Percentiles rank a stretch among this genome's conserved stretches.
Evolutionary conservation across 2,113 vertebrate genomes (phyloP).

Genomic region (Podarcis cretensis): DNA sequence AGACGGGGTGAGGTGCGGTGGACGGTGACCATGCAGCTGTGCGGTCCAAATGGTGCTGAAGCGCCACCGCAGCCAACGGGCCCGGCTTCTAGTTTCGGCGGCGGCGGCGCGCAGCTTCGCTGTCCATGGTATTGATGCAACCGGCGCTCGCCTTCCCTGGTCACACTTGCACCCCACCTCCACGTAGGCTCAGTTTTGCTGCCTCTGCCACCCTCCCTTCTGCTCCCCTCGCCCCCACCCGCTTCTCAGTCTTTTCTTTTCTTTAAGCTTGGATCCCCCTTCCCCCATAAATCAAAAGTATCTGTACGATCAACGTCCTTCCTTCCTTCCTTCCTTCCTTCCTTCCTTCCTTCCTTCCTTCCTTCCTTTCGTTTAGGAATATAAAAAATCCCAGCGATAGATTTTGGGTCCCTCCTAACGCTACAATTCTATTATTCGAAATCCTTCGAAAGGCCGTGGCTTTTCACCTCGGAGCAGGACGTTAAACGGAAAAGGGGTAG

Average conservation of each 20-base stretch:
- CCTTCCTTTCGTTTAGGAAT: background rate
- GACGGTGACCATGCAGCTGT: background rate
- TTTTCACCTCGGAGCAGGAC: background rate
- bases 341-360: background rate
- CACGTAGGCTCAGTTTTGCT: background rate
- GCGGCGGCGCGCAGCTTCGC: background rate
- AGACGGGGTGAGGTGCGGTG: no score
- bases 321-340: background rate
- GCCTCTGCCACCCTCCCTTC: background rate
- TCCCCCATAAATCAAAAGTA: background rate
- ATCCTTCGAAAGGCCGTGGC: background rate
- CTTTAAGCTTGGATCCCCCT: background rate
- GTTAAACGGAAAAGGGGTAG: background rate
- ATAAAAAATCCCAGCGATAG: background rate
- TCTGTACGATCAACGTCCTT: background rate
- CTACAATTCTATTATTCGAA: no score
- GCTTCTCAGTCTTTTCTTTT: background rate
- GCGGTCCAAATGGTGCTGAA: background rate
- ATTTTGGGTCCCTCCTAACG: no score
- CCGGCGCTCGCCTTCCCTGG: background rate
- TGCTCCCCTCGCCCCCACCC: no score
- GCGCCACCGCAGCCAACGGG: background rate
- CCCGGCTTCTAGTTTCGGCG: background rate
- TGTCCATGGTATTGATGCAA: constrained; percentile 19
- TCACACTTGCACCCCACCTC: background rate